Evolutionary conservation across 2,797 vertebrate genomes (phyloP).

Genomic region (Anisognathus igniventris): DNA sequence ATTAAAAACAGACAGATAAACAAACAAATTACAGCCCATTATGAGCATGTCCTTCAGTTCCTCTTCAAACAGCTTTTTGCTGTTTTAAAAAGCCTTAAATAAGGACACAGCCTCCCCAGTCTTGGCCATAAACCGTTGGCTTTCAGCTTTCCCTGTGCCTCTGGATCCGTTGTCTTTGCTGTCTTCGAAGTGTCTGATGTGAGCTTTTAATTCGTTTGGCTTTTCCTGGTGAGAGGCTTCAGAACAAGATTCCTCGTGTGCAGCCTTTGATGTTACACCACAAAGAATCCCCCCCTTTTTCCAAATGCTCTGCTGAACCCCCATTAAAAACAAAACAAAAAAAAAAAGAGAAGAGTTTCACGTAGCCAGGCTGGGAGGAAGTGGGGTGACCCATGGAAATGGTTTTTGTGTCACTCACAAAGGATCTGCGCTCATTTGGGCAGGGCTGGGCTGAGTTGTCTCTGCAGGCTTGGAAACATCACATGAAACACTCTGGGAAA

Average conservation of each 20-base stretch:
- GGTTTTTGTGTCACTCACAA: constrained; percentile 37
- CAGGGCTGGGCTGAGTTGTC: background rate
- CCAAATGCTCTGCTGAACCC: constrained; percentile 37
- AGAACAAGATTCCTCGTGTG: constrained; percentile 40
- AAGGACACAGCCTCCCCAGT: background rate
- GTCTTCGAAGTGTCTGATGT: constrained; percentile 9
- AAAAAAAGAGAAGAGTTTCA: background rate
- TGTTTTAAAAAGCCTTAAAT: constrained; percentile 9
- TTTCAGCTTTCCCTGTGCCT: constrained; percentile 20
- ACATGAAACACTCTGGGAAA: background rate
- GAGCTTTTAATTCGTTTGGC: constrained; percentile 46
- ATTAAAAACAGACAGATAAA: constrained; percentile 62
- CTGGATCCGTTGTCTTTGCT: background rate
- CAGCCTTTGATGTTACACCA: constrained; percentile 45
- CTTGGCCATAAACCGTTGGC: background rate
- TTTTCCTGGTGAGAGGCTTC: constrained; percentile 61
- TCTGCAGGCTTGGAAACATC: background rate
- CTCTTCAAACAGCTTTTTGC: constrained; percentile 25
- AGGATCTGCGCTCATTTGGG: background rate
- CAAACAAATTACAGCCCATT: constrained; percentile 56
- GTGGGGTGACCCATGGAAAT: constrained; percentile 51
- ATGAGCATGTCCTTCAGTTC: background rate
- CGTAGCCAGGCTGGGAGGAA: constrained; percentile 19
- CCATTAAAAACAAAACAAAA: background rate
- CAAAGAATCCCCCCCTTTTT: constrained; percentile 30